These are phyloP conservation scores for Poecilia picta DNA, from an alignment of 2,797 vertebrate species.

Conservation along the genomic window DNA sequence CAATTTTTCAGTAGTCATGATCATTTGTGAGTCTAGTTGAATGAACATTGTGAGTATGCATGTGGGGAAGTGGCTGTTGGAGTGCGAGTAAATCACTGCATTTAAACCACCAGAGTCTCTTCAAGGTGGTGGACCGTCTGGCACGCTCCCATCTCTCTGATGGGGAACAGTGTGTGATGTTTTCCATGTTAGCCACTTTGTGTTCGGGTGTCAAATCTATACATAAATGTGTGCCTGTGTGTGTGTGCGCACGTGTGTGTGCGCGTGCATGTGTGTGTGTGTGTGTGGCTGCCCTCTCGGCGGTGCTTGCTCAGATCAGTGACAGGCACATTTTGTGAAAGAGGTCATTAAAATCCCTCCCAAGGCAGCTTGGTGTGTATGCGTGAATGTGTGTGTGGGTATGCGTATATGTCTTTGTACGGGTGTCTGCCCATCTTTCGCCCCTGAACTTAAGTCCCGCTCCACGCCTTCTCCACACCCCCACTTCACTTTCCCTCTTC, in stretches of 20 bases:
- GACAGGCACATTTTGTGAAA: conserved; percentile 80
- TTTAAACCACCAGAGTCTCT: conserved; percentile 31
- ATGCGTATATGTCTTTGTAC: conserved; percentile 49
- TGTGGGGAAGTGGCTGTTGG: conserved; percentile 28
- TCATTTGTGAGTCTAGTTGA: conserved; percentile 80
- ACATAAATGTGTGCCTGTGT: conserved; percentile 11
- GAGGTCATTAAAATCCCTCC: conserved; percentile 87
- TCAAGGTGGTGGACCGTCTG: conserved; percentile 42
- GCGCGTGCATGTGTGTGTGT: conserved; percentile 5
- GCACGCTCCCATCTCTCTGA: conserved; percentile 28
- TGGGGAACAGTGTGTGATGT: conserved; percentile 54
- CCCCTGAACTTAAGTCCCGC: conserved; percentile 34
- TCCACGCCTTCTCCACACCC: conserved; percentile 44
- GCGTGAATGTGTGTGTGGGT: conserved; percentile 29
- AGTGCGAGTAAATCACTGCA: conserved; percentile 30
- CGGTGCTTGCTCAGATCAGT: conserved; percentile 72
- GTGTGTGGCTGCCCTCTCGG: conserved; percentile 34
- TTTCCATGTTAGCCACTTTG: conserved; percentile 26
- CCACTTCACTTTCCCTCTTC: conserved; percentile 55
- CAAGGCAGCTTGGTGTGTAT: conserved; percentile 77
- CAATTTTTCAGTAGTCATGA: conserved; percentile 82
- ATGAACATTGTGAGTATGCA: conserved; percentile 61
- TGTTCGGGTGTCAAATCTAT: conserved; percentile 23
- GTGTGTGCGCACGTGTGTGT: too few species aligned
- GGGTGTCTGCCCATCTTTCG: conserved; percentile 43